Evolutionary conservation across 92 coral and sea anemone genomes (phyloP), one percentile per base, ranked within the genome.

Genomic region (Bergia puertoricense): DNA sequence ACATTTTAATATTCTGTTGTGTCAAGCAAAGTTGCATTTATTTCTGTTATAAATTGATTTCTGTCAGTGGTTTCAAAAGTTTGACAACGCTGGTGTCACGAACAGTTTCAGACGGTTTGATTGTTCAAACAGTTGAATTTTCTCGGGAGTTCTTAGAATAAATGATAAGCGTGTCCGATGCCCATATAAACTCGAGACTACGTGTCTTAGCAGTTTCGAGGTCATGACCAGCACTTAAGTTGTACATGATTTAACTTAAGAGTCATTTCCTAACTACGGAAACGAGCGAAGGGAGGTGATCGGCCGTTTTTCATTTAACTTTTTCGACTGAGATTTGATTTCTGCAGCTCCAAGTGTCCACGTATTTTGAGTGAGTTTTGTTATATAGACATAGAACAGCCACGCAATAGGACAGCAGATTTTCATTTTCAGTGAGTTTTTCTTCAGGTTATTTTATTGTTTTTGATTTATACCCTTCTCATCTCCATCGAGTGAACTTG

Each of bases 271-370:
- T 39, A 1, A 37, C 77, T 37, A 23, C 39, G 77, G 77, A 74
- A 74, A 74, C 77, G 9, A 10, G 59, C 13, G 20, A 74, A 74
- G 77, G 77, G 77, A 74, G 46, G 40, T 74, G 77, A 38, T 74
- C 45, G 22, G 77, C 59, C 59, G 8, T 54, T 54, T 54, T 54
- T 54, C 59, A 13, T 18, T 13, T 54, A 46, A 46, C 50, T 13
- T 54, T 54, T 8, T 54, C 59, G 59, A 37, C 15, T 15, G 40
- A 72, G 15, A 14, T 37, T 37, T 74, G 46, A 74, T 7, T 30
- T 74, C 18, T 23, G 77, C 41, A 6, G 10, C 76, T n/a, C 41
- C 76, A 10, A 30, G 44, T 8, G 3, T 15, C 45, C 40, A 74
- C 42, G 39, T 37, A 74, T 39, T 13, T 74, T 38, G 9, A 39